These are phyloP conservation scores for Pachyramphus minor DNA, from an alignment of 2,113 vertebrate species.

Conservation along the genomic window DNA sequence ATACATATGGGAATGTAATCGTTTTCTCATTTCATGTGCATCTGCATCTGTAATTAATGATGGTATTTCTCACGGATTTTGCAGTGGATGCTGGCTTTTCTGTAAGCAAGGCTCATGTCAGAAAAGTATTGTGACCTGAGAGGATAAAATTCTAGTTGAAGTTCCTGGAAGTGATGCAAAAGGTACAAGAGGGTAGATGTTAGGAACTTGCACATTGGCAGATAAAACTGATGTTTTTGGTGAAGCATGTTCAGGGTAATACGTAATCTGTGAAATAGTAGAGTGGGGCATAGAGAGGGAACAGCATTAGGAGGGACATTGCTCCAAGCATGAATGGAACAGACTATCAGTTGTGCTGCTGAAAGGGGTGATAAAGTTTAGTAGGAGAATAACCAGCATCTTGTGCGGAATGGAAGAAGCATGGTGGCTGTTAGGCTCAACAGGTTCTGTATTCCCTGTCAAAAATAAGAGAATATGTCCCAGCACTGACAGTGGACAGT, in stretches of 20 bases:
- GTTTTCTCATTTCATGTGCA: background rate
- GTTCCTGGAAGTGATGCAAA: background rate
- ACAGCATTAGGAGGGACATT: background rate
- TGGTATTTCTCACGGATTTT: background rate
- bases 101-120: background rate
- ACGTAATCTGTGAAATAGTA: background rate
- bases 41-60: background rate
- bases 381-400: background rate
- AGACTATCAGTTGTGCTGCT: background rate
- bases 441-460: background rate
- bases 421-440: background rate
- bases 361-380: background rate
- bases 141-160: background rate
- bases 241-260: background rate
- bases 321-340: background rate
- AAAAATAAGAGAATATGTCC: background rate
- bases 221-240: background rate
- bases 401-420: background rate
- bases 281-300: background rate
- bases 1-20: fast-evolving
- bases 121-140: background rate
- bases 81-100: background rate
- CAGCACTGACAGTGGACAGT: background rate
- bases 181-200: background rate
- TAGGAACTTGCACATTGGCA: background rate